Evolutionary conservation across 2,797 vertebrate species (phyloP).

Genomic region (Lophura swinhoii): DNA sequence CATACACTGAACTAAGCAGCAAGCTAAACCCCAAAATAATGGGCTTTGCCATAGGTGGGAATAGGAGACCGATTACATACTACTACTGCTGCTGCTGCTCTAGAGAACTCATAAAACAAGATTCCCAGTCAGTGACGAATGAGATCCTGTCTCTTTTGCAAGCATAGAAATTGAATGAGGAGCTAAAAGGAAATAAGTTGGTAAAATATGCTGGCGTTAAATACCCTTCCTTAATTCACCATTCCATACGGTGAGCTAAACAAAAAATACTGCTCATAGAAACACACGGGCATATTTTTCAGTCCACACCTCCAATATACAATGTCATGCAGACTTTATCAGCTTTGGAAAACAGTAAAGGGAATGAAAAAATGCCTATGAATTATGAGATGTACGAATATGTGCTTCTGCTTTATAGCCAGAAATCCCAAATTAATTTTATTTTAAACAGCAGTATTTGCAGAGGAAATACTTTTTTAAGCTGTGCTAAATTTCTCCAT

Average conservation of each 20-base stretch:
- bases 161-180: background rate
- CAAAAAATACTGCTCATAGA: background rate
- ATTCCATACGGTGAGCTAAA: background rate
- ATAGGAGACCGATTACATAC: background rate
- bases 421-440: background rate
- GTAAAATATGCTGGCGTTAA: background rate
- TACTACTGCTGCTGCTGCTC: background rate
- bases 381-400: background rate
- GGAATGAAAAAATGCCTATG: background rate
- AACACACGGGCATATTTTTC: background rate
- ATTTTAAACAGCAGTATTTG: background rate
- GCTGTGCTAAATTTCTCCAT: background rate
- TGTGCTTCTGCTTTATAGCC: background rate
- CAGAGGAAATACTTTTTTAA: background rate
- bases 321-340: background rate
- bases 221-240: background rate
- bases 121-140: background rate
- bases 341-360: background rate
- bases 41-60: background rate
- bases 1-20: background rate
- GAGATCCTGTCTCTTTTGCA: background rate
- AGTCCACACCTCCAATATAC: background rate
- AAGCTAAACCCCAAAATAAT: background rate
- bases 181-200: background rate
- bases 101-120: background rate